A percentile compares a stretch with the other conserved stretches of the same genome.
Conservation (phyloP, 2,888 invertebrate species). For the Heliconius hortense region DNA sequence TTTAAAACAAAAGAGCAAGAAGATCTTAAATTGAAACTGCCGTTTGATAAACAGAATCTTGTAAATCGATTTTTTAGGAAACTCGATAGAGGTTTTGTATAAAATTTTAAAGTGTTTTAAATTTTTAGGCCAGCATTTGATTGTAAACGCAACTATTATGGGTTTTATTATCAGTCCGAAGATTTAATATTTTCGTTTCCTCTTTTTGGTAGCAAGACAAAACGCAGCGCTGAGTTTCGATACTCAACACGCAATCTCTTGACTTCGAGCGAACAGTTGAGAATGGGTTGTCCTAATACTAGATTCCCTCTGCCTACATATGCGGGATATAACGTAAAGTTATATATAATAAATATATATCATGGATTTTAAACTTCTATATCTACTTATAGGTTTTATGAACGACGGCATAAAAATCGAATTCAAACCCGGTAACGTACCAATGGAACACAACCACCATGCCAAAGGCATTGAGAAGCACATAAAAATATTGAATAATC, state of each 20-base stretch:
- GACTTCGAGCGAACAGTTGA: no score
- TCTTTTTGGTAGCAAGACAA: no score
- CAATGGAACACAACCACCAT: constrained; percentile 44
- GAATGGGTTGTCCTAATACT: no score
- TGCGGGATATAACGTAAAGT: no score
- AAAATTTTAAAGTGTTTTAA: background rate
- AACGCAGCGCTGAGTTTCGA: no score
- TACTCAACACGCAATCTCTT: no score
- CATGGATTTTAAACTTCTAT: background rate
- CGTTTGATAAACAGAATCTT: constrained; percentile 39
- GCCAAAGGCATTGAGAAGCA: constrained; percentile 48
- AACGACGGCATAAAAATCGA: constrained; percentile 52
- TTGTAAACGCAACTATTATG: no score
- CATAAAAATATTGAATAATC: constrained; percentile 43
- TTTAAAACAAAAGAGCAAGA: constrained; percentile 44
- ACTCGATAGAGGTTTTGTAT: constrained; percentile 43
- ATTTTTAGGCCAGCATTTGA: no score
- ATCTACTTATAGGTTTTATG: constrained; percentile 5
- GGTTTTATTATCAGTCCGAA: no score
- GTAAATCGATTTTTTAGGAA: constrained; percentile 43
- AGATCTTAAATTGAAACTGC: constrained; percentile 43
- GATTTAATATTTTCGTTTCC: no score
- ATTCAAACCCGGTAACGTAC: constrained; percentile 42
- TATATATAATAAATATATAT: no score
- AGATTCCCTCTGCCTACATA: no score